Evolutionary conservation across 2,888 invertebrate species (phyloP), one percentile per base, ranked within the genome.

Genomic region (Troides aeacus): DNA sequence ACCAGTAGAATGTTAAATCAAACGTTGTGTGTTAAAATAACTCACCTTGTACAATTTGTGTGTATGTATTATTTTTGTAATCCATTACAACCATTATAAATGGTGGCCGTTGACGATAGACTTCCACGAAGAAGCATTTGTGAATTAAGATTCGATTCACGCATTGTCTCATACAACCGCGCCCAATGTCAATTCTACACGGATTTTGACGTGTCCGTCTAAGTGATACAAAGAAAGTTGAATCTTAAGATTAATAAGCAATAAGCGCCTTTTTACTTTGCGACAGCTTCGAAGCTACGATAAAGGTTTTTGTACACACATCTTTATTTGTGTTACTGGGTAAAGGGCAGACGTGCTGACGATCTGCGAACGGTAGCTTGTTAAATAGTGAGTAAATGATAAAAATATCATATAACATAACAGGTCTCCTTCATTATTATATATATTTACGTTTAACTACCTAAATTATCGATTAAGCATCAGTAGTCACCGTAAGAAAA

Each of bases 311-410:
- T 82, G 82, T 81, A 78, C 79, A 79, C 79, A 77, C 78, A 78
- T 75, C 76, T 73, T 74, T 84, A 89, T 89, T 84, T 82, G 83
- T 90, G 90, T 90, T 83, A 89, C 84, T 90, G 76, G 91, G 91
- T 90, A 90, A 90, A 90, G 89, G 91, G 90, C 90, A 86, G 83
- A 84, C 83, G 82, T 77, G 76, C 71, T 46, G 68, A 39, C 62
- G 62, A 56, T 42, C 53, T 67, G 36, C 62, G 64, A 50, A 70
- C 36, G 17, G 56, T 67, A n/a, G 24, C 15, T 62, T 24, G 15
- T 62, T 46, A 30, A 17, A 23, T 10, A 21, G 21, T 62, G 60
- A 23, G 3, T 65, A 7, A 42, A 18, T 24, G 10, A 24, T 18
- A 15, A 21, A 50, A 60, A 61, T 7, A 12, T 46, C 8, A 12